Evolutionary conservation across 1,140 invertebrate species (phyloP).

Genomic region (Temnothorax longispinosus): DNA sequence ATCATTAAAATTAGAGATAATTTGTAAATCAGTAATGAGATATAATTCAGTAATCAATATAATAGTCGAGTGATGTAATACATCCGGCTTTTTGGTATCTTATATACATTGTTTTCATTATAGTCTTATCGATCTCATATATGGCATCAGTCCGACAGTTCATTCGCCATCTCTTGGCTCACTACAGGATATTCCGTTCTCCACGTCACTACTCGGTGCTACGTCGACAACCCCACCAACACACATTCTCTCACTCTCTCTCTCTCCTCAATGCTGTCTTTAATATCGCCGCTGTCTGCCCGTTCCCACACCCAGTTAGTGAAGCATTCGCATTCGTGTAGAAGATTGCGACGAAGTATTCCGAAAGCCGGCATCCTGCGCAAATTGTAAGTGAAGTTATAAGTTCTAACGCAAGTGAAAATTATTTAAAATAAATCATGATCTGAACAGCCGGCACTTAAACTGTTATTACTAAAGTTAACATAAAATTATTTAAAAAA

Average conservation of each 20-base stretch:
- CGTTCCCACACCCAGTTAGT: conserved; percentile 24
- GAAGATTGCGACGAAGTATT: neutral
- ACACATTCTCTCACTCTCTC: neutral
- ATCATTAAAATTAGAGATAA: neutral
- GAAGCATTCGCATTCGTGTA: conserved; percentile 1
- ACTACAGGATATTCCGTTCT: conserved; percentile 44
- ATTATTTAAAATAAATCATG: neutral
- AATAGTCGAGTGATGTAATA: neutral
- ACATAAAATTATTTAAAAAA: neutral
- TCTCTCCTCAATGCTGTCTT: conserved; percentile 22
- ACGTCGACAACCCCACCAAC: conserved; percentile 48
- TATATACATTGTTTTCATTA: neutral
- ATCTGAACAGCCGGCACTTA: neutral
- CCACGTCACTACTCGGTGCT: conserved; percentile 41
- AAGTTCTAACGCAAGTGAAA: conserved; percentile 1
- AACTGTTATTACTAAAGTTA: neutral
- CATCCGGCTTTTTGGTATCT: neutral
- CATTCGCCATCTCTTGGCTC: conserved; percentile 20
- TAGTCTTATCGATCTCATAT: conserved; percentile 4
- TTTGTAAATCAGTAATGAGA: neutral
- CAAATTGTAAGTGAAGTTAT: neutral
- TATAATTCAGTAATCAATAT: neutral
- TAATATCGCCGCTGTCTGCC: conserved; percentile 41
- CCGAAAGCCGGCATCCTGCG: neutral
- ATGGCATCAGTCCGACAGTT: neutral